Evolutionary conservation across 2,888 invertebrate genomes (phyloP).

Genomic region (Drosophila gaucha): DNA sequence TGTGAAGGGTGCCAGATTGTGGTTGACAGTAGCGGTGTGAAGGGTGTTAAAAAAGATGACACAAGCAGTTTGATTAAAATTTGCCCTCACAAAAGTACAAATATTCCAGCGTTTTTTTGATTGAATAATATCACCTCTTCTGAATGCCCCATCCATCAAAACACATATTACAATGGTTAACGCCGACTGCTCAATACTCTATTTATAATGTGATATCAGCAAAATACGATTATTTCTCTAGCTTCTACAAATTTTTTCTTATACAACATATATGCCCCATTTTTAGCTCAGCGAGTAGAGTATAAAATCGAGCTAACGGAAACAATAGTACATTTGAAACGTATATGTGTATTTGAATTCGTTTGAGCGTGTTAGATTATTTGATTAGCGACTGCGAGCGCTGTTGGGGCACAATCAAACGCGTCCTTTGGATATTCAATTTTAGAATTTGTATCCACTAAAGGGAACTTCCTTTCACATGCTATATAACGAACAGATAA

Average conservation of each 20-base stretch:
- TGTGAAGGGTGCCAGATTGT: background rate
- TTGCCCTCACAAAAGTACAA: constrained; percentile 18
- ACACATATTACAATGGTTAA: background rate
- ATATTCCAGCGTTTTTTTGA: constrained; percentile 29
- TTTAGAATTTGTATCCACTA: background rate
- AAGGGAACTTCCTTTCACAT: background rate
- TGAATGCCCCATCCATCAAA: constrained; percentile 9
- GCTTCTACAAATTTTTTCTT: too few relatives aligned
- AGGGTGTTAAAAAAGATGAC: constrained; percentile 40
- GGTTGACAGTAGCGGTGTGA: constrained; percentile 1
- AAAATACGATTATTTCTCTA: too few relatives aligned
- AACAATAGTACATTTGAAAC: background rate
- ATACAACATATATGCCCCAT: too few relatives aligned
- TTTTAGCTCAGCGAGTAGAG: too few relatives aligned
- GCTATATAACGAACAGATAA: background rate
- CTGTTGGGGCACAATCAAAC: background rate
- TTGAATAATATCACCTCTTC: constrained; percentile 51
- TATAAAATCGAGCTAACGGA: constrained; percentile 7
- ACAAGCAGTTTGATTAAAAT: constrained; percentile 54
- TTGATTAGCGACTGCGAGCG: constrained; percentile 24
- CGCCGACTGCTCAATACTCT: background rate
- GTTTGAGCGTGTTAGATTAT: background rate
- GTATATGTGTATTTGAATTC: background rate
- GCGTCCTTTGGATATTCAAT: background rate
- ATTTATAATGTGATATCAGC: background rate